Evolutionary conservation across 2,113 vertebrate genomes (phyloP).

Genomic region (Perccottus glenii): DNA sequence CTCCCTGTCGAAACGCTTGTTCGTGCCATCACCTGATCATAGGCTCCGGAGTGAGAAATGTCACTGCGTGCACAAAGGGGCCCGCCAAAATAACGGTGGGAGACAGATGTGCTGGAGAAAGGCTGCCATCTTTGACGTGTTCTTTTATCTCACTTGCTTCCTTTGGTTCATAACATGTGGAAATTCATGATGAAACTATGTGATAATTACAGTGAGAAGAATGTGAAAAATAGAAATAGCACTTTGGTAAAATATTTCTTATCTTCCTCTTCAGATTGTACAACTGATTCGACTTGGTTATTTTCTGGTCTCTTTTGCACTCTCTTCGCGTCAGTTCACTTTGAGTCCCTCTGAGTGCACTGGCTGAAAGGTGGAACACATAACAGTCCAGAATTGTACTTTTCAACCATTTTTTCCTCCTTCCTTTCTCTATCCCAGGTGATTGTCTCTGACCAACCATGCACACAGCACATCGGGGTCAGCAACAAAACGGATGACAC

Average conservation of each 20-base stretch:
- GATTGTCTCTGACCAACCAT: constrained; percentile 68
- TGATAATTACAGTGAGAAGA: constrained; percentile 9
- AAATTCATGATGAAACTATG: constrained; percentile 21
- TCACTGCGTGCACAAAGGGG: constrained; percentile 37
- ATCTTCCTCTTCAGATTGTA: constrained; percentile 8
- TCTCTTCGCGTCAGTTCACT: constrained; percentile 26
- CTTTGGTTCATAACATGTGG: constrained; percentile 8
- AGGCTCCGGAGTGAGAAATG: constrained; percentile 53
- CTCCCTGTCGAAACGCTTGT: constrained; percentile 50
- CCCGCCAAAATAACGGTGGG: constrained; percentile 43
- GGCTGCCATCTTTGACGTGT: constrained; percentile 36
- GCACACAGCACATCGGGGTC: constrained; percentile 50
- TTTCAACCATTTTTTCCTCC: not conserved
- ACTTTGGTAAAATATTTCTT: not conserved
- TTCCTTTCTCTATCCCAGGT: constrained; percentile 30
- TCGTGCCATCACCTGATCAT: constrained; percentile 66
- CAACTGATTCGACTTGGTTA: constrained; percentile 62
- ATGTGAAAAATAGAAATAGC: not conserved
- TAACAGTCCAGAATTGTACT: constrained; percentile 31
- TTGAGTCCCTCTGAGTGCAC: constrained; percentile 22
- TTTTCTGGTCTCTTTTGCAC: constrained; percentile 50
- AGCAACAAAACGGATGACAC: constrained; percentile 63
- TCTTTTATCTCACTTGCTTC: constrained; percentile 35
- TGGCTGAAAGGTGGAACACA: constrained; percentile 31
- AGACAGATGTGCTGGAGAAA: constrained; percentile 19